Evolutionary conservation across 1,140 invertebrate genomes (phyloP).

Genomic region (Zeugodacus cucurbitae): DNA sequence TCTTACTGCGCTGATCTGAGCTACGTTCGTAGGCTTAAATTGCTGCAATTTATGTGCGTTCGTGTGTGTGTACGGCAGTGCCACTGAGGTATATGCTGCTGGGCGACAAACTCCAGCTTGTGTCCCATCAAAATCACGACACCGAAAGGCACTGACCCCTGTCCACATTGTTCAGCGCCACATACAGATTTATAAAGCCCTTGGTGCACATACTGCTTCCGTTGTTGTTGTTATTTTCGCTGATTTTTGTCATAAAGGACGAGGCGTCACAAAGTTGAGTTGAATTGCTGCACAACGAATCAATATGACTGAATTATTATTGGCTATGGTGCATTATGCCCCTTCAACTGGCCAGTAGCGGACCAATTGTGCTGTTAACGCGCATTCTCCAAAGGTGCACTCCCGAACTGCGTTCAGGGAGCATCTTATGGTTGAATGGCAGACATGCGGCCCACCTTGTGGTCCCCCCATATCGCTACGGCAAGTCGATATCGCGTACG

Average conservation of each 20-base stretch:
- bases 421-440: background rate
- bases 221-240: background rate
- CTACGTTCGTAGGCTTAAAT: background rate
- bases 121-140: constrained; percentile 7
- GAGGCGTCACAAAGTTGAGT: too few relatives aligned
- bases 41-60: background rate
- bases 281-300: constrained; percentile 38
- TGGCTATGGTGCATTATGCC: constrained; percentile 15
- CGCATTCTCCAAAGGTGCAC: background rate
- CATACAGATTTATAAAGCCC: background rate
- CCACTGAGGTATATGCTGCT: background rate
- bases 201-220: background rate
- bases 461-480: background rate
- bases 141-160: background rate
- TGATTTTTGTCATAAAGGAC: constrained; percentile 20
- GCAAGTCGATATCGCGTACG: background rate
- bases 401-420: too few relatives aligned
- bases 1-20: constrained; percentile 35
- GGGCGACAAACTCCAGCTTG: background rate
- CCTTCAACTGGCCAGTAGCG: background rate
- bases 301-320: constrained; percentile 35
- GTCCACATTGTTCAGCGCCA: background rate
- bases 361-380: background rate
- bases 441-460: background rate
- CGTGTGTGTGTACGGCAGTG: background rate